Evolutionary conservation across 1,140 invertebrate species (phyloP).

Genomic region (Ceratina australensis): DNA sequence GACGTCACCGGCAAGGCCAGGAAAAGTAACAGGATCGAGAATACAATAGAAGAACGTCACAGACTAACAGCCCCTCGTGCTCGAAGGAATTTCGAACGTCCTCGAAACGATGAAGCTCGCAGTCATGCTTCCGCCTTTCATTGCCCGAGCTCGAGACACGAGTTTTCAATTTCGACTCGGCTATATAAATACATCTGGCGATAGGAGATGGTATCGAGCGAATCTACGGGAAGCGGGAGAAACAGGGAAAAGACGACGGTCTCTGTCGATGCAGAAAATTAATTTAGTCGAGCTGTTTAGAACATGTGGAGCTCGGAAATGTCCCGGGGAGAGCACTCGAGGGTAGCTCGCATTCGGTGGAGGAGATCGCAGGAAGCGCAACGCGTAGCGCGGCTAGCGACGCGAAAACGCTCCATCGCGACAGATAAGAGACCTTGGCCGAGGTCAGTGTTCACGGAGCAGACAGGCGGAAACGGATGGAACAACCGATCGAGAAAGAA

Average conservation of each 20-base stretch:
- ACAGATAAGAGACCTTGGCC: constrained; percentile 64
- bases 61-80: constrained; percentile 14
- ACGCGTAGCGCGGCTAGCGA: constrained; percentile 23
- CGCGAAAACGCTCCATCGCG: constrained; percentile 36
- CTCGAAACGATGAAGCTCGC: constrained; percentile 32
- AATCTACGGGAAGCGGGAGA: not conserved
- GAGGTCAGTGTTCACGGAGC: constrained; percentile 60
- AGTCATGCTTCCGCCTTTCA: constrained; percentile 56
- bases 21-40: constrained; percentile 61
- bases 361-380: constrained; percentile 26
- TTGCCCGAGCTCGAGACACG: not conserved
- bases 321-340: not conserved
- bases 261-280: not conserved
- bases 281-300: not conserved
- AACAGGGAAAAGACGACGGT: no score
- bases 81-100: constrained; percentile 43
- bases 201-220: no score
- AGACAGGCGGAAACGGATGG: constrained; percentile 32
- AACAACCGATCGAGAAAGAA: constrained; percentile 23
- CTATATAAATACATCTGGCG: not conserved
- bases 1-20: constrained; percentile 58
- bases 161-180: constrained; percentile 12
- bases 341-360: not conserved
- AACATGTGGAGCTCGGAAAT: constrained; percentile 2
- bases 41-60: constrained; percentile 35